A percentile compares a stretch with the other conserved stretches of the same genome.
Evolutionary conservation across 1,140 invertebrate species (phyloP).

Genomic region (Scaptomyza montana): DNA sequence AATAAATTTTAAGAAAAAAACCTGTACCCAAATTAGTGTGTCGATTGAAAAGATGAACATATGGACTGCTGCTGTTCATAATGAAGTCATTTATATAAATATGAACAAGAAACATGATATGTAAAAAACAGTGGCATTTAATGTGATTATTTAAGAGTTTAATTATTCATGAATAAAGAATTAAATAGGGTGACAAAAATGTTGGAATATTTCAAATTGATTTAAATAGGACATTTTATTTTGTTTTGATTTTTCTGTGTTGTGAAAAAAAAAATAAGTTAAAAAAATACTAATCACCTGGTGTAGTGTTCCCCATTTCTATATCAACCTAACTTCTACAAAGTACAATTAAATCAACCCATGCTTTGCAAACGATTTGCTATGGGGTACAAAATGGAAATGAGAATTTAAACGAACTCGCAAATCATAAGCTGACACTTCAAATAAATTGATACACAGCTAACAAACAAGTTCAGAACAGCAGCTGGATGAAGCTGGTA

Average conservation of each 20-base stretch:
- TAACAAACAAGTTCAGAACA: constrained; percentile 29
- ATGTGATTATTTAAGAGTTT: constrained; percentile 17
- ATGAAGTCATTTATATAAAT: constrained; percentile 39
- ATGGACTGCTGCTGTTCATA: constrained; percentile 20
- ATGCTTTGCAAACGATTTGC: neutral
- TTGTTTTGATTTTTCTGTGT: neutral
- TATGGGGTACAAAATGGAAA: constrained; percentile 5
- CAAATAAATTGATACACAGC: constrained; percentile 21
- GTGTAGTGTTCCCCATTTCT: too few species aligned
- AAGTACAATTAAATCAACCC: constrained; percentile 21
- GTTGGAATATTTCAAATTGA: neutral
- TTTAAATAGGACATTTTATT: neutral
- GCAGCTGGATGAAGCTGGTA: constrained; percentile 15
- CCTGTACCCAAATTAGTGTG: constrained; percentile 46
- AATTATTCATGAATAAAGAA: constrained; percentile 24
- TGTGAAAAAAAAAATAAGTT: too few species aligned
- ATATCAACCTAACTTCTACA: neutral
- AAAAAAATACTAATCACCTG: too few species aligned
- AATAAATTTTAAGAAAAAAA: constrained; percentile 32
- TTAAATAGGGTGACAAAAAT: constrained; percentile 20
- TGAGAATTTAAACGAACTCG: constrained; percentile 37
- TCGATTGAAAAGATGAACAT: constrained; percentile 33
- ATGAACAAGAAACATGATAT: constrained; percentile 38
- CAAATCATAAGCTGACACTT: constrained; percentile 48
- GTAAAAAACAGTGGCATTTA: constrained; percentile 29